Evolutionary conservation across 2,113 vertebrate genomes (phyloP).

Genomic region (Lampris megalopsis): DNA sequence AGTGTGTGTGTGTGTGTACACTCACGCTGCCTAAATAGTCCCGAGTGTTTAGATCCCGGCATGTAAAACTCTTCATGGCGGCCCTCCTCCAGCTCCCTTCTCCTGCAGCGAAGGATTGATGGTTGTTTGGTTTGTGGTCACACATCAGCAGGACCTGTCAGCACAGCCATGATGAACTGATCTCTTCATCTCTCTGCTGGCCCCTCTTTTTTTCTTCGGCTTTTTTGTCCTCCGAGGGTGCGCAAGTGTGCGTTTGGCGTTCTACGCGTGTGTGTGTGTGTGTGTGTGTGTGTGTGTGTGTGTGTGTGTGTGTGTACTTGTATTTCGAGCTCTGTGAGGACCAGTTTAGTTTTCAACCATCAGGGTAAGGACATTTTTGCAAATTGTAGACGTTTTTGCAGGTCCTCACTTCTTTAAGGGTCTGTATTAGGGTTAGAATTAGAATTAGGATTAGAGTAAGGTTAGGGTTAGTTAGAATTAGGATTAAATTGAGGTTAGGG

Average conservation of each 20-base stretch:
- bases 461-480: too few relatives aligned
- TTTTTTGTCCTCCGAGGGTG: neutral
- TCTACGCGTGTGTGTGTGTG: conserved; percentile 7
- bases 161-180: conserved; percentile 66
- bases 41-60: conserved; percentile 54
- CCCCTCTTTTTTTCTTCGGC: neutral
- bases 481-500: too few relatives aligned
- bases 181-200: conserved; percentile 50
- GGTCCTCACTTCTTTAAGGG: too few relatives aligned
- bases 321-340: neutral
- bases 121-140: conserved; percentile 73
- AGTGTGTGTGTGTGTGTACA: neutral
- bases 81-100: conserved; percentile 23
- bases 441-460: too few relatives aligned
- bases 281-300: conserved; percentile 22
- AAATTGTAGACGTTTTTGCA: too few relatives aligned
- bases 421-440: too few relatives aligned
- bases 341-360: too few relatives aligned
- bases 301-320: neutral
- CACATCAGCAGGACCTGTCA: conserved; percentile 71
- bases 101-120: conserved; percentile 52
- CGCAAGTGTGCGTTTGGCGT: too few relatives aligned
- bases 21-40: conserved; percentile 39
- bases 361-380: too few relatives aligned
- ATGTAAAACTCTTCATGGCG: conserved; percentile 49